Evolutionary conservation across 2,113 vertebrate genomes (phyloP), one percentile per base, ranked within the genome.

Genomic region (Haplotaxodon microlepis): DNA sequence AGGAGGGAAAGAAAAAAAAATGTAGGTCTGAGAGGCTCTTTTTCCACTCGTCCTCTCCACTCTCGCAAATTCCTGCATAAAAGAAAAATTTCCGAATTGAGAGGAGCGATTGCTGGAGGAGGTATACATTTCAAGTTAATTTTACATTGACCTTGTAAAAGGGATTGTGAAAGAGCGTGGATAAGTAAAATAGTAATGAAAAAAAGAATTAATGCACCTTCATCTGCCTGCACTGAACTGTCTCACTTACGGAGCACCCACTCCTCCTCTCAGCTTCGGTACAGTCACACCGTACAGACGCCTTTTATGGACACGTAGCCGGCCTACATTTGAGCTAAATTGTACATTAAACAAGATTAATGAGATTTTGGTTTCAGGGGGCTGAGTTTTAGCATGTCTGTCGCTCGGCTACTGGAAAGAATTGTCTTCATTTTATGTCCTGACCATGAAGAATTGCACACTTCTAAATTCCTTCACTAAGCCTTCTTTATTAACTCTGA

Each of bases 121-220:
- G 92, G 92, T 95, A 36, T 93, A 84, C 84, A 91, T 95, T 95
- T 94, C 93, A 88, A 91, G 66, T 91, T 92, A 89, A 95, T 95
- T 96, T 95, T 90, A 82, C 90, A 13, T 93, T 95, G 94, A 96
- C 94, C 92, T 92, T 83, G 83, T 84, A 81, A 87, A 93, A 89
- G 17, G 85, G 92, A 90, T 92, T 83, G 86, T 88, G 73, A 86
- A 91, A 71, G 88, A 94, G 88, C 91, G 82, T 92, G 92, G 84
- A 93, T 80, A 90, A 93, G 93, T 93, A 93, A 88, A 94, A 90
- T 78, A 84, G 91, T 86, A 88, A 90, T 91, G 59, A 84, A 86
- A 79, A 80, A 61, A 80, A 29, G 69, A 90, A 82, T 83, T 92
- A 93, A 95, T 90, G 92, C 88, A 92, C 90, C 90, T 94, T 92